These are phyloP conservation scores for Brachypodius melanocephalos DNA, from an alignment of 2,113 vertebrate genomes.

Conservation along the genomic window DNA sequence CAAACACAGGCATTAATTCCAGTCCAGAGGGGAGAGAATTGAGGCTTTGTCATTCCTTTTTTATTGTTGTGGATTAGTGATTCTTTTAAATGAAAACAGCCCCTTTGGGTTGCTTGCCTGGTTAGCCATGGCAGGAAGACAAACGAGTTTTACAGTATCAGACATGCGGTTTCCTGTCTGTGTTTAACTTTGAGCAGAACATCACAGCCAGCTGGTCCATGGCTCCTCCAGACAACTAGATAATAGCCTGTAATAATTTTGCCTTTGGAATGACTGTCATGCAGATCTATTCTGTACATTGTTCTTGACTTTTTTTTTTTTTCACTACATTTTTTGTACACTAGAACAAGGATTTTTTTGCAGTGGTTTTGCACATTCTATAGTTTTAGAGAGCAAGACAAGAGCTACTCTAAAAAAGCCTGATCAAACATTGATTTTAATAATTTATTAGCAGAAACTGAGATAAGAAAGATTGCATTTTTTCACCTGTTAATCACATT, in stretches of 20 bases:
- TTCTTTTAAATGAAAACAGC: conserved; percentile 78
- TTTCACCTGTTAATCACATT: not conserved
- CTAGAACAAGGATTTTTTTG: not conserved
- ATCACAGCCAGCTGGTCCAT: conserved; percentile 76
- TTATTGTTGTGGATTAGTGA: conserved; percentile 69
- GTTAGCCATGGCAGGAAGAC: conserved; percentile 76
- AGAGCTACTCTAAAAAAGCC: not conserved
- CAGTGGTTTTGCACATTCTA: not conserved
- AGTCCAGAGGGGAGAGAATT: not conserved
- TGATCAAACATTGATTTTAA: not conserved
- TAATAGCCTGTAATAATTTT: conserved; percentile 64
- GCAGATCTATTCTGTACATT: conserved; percentile 4
- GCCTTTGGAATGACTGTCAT: conserved; percentile 54
- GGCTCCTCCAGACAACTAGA: conserved; percentile 67
- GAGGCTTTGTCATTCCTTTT: conserved; percentile 43
- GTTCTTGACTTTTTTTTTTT: not conserved
- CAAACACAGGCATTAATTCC: not conserved
- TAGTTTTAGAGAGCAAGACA: not conserved
- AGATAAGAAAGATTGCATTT: not conserved
- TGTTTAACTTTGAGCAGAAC: conserved; percentile 84
- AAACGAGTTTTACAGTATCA: conserved; percentile 85
- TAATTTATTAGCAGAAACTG: not conserved
- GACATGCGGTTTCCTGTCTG: conserved; percentile 96
- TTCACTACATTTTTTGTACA: not conserved
- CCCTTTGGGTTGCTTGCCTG: conserved; percentile 69